phyloP scores from a whole-genome alignment of 2,888 invertebrate species.

The Parasteatoda lunata region DNA sequence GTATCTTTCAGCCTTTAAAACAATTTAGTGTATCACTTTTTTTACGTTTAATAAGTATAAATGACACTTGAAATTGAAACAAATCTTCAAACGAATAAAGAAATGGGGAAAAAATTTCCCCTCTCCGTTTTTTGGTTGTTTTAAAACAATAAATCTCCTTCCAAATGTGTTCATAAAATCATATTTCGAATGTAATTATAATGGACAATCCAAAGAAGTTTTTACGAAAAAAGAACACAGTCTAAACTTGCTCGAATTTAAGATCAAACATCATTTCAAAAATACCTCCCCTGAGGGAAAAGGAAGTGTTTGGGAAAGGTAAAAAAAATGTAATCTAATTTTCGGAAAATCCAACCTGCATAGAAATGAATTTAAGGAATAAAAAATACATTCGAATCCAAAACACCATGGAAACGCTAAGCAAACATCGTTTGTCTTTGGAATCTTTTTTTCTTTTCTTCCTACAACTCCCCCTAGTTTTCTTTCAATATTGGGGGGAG shows the following conservation, averaged over 20 bases:
- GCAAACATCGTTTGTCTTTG: too few relatives aligned
- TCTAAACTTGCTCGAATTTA: background rate
- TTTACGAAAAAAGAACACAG: too few relatives aligned
- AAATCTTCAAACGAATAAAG: background rate
- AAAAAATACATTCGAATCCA: too few relatives aligned
- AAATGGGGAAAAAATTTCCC: background rate
- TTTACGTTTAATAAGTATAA: background rate
- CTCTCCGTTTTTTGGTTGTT: background rate
- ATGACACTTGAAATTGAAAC: background rate
- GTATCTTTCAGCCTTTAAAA: too few relatives aligned
- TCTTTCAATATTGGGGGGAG: too few relatives aligned
- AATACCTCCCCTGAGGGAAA: background rate
- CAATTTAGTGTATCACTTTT: background rate
- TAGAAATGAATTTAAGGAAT: too few relatives aligned
- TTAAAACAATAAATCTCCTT: background rate
- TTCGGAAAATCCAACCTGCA: background rate
- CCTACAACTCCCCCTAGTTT: too few relatives aligned
- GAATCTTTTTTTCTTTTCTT: too few relatives aligned
- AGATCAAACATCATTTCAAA: conserved; percentile 1
- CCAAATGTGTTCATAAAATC: background rate
- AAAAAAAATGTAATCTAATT: background rate
- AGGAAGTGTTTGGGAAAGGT: background rate
- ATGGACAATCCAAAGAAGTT: background rate
- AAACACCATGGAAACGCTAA: too few relatives aligned
- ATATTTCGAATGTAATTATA: background rate